These are phyloP conservation scores for Temnopleurus reevesii DNA, from an alignment of 53 echinoderm and acorn worm genomes.

Conservation along the genomic window DNA sequence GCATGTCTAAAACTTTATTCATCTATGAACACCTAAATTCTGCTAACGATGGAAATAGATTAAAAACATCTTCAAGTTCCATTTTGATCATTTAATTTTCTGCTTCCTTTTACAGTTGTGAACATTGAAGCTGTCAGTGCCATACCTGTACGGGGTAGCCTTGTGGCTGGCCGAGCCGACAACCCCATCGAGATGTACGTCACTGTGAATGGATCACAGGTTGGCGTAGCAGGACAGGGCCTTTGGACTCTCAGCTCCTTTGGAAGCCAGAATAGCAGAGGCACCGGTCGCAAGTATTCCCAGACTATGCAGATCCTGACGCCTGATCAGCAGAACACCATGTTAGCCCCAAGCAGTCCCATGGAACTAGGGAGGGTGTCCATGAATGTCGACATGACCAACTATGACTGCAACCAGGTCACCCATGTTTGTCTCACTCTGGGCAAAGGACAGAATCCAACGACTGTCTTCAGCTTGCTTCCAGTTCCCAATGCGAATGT, in stretches of 20 bases:
- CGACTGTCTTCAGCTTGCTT: constrained; percentile 70
- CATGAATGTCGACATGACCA: constrained; percentile 86
- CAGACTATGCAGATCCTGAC: constrained; percentile 67
- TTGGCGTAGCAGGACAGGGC: constrained; percentile 77
- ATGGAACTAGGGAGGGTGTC: constrained; percentile 72
- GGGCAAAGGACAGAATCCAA: constrained; percentile 58
- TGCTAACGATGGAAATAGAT: no score
- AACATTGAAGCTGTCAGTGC: constrained; percentile 56
- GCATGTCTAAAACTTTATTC: no score
- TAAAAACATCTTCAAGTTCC: neutral
- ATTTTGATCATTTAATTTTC: neutral
- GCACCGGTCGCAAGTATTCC: constrained; percentile 65
- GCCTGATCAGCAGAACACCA: constrained; percentile 64
- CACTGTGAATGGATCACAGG: constrained; percentile 67
- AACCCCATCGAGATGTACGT: constrained; percentile 79
- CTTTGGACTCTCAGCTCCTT: constrained; percentile 75
- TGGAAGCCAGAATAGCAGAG: constrained; percentile 74
- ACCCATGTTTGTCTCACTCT: constrained; percentile 79
- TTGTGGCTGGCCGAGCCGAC: constrained; percentile 66
- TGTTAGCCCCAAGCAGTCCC: constrained; percentile 58
- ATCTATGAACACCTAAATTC: no score
- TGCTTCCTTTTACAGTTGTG: constrained; percentile 41
- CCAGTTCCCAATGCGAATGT: constrained; percentile 72
- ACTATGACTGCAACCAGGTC: constrained; percentile 72
- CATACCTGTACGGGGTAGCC: constrained; percentile 61